Conservation (phyloP, 1,140 invertebrate genomes). For the Zaprionus davidi region DNA sequence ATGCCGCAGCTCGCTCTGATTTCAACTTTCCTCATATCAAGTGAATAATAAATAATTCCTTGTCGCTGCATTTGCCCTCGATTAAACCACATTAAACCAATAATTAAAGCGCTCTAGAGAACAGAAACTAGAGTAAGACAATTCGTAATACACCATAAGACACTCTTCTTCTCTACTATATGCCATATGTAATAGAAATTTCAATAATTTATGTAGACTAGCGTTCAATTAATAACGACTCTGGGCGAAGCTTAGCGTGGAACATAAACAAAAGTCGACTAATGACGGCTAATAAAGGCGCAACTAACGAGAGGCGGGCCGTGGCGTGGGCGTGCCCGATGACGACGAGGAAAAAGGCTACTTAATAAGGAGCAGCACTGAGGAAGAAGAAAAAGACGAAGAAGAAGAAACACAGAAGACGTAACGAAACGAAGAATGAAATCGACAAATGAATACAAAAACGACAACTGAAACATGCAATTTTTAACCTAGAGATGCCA, state of each 20-base stretch:
- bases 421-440: slow-evolving; percentile 1
- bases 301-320: slow-evolving; percentile 1
- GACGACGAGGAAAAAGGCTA: slow-evolving; percentile 48
- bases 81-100: slow-evolving; percentile 17
- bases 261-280: slow-evolving; percentile 54
- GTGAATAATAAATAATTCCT: slow-evolving; percentile 13
- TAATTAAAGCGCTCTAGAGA: slow-evolving; percentile 50
- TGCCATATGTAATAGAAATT: background rate
- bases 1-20: background rate
- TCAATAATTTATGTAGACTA: slow-evolving; percentile 16
- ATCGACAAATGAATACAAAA: slow-evolving; percentile 21
- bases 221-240: slow-evolving; percentile 56
- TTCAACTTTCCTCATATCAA: slow-evolving; percentile 32
- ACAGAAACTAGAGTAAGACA: background rate
- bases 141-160: background rate
- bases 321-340: slow-evolving; percentile 28
- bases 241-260: slow-evolving; percentile 33
- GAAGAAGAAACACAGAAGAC: background rate
- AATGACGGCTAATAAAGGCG: slow-evolving; percentile 58
- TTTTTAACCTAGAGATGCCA: slow-evolving; percentile 36
- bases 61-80: slow-evolving; percentile 24
- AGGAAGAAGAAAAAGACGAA: too few relatives aligned
- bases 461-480: slow-evolving; percentile 70
- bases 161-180: background rate
- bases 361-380: slow-evolving; percentile 54